Conservation (phyloP, 2,888 invertebrate species). For the Aricia artaxerxes region DNA sequence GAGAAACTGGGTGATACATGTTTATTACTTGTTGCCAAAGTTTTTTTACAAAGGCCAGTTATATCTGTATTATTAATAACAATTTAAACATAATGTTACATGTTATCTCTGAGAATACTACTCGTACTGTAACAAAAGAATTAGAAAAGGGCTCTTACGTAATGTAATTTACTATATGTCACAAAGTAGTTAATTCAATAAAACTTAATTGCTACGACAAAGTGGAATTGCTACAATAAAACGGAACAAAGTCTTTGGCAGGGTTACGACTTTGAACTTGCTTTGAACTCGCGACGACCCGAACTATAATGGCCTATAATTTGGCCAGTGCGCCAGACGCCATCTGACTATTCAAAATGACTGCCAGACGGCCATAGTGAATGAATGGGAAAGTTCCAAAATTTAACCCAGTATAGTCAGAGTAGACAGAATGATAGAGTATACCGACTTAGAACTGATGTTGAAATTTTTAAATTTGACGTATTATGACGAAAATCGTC, state of each 20-base stretch:
- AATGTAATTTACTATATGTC: background rate
- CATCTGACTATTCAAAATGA: background rate
- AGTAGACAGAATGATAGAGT: too few relatives aligned
- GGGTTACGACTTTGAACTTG: constrained; percentile 21
- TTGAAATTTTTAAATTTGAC: too few relatives aligned
- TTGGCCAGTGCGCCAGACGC: constrained; percentile 3
- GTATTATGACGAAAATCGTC: too few relatives aligned
- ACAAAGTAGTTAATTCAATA: background rate
- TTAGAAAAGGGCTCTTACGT: too few relatives aligned
- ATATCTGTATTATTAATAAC: too few relatives aligned
- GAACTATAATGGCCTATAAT: constrained; percentile 2
- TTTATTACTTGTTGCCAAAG: constrained; percentile 1
- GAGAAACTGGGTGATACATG: background rate
- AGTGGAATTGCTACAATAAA: background rate
- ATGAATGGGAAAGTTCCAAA: background rate
- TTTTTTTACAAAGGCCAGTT: background rate
- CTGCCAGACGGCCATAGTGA: background rate
- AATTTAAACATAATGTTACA: too few relatives aligned
- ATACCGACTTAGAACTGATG: too few relatives aligned
- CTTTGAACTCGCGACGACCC: background rate
- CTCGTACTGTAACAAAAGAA: too few relatives aligned
- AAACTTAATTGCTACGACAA: background rate
- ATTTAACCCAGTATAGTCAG: background rate
- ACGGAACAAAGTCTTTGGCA: constrained; percentile 1
- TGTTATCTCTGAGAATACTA: too few relatives aligned